phyloP scores from a whole-genome alignment of 2,113 vertebrate species.

The Salvelinus alpinus region DNA sequence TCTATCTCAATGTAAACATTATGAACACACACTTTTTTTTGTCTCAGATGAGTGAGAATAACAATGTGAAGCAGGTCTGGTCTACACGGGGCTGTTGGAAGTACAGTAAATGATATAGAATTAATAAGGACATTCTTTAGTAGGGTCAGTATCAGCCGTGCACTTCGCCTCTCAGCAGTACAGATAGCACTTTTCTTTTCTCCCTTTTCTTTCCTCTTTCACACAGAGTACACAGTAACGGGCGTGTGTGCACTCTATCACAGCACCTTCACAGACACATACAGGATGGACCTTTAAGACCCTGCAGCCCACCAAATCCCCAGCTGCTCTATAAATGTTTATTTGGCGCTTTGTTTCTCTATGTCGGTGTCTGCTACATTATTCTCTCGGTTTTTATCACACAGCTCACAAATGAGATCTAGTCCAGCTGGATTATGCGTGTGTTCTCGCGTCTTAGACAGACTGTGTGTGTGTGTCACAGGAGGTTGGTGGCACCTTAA shows the following conservation, averaged over 20 bases:
- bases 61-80: slow-evolving; percentile 11
- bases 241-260: background rate
- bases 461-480: too few relatives aligned
- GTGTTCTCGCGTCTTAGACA: too few relatives aligned
- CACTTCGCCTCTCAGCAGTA: slow-evolving; percentile 39
- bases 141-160: slow-evolving; percentile 44
- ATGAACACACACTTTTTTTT: slow-evolving; percentile 31
- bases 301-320: too few relatives aligned
- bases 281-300: background rate
- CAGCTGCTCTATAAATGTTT: too few relatives aligned
- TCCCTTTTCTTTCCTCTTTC: background rate
- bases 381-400: too few relatives aligned
- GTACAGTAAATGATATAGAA: slow-evolving; percentile 49
- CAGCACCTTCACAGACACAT: too few relatives aligned
- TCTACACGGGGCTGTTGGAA: slow-evolving; percentile 25
- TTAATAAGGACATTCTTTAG: slow-evolving; percentile 56
- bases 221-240: background rate
- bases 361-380: too few relatives aligned
- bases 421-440: too few relatives aligned
- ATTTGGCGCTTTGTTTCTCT: too few relatives aligned
- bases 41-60: slow-evolving; percentile 27
- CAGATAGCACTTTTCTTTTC: slow-evolving; percentile 20
- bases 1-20: slow-evolving; percentile 46
- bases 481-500: too few relatives aligned
- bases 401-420: too few relatives aligned